A percentile compares a stretch with the other conserved stretches of the same genome.
phyloP scores from a whole-genome alignment of 2,888 invertebrate species.

The Trichogramma dendrolimi region DNA sequence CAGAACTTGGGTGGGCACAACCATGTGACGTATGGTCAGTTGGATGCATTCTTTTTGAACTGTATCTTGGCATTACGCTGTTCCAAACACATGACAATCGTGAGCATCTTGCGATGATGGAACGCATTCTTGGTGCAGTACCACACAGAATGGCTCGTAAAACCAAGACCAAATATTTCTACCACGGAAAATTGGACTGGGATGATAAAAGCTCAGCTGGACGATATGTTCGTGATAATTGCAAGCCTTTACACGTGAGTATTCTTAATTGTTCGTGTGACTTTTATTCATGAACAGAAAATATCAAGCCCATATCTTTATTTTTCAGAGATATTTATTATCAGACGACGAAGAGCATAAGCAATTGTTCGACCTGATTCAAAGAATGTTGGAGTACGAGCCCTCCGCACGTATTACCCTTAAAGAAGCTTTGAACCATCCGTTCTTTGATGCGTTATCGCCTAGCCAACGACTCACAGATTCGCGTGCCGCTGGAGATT shows the following conservation, averaged over 20 bases:
- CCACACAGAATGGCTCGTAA: conserved; percentile 89
- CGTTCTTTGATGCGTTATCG: conserved; percentile 86
- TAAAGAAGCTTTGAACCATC: conserved; percentile 82
- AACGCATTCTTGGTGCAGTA: conserved; percentile 92
- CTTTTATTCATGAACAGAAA: not conserved
- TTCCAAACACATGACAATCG: conserved; percentile 99
- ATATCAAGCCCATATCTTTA: too few relatives aligned
- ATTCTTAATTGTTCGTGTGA: not conserved
- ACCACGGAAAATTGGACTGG: conserved; percentile 96
- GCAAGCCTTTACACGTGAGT: conserved; percentile 89
- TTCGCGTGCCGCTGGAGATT: conserved; percentile 53
- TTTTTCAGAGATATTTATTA: conserved; percentile 79
- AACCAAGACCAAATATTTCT: conserved; percentile 96
- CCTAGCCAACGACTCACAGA: conserved; percentile 70
- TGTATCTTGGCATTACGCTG: conserved; percentile 95
- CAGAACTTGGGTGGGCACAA: conserved; percentile 98
- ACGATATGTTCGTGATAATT: conserved; percentile 95
- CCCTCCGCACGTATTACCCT: conserved; percentile 85
- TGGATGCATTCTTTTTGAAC: conserved; percentile 98
- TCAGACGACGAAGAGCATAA: conserved; percentile 86
- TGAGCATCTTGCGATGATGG: conserved; percentile 99
- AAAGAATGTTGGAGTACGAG: conserved; percentile 95
- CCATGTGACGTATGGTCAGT: conserved; percentile 99
- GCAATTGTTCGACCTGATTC: conserved; percentile 89
- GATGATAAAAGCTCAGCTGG: conserved; percentile 95